phyloP scores from a whole-genome alignment of 2,797 vertebrate genomes.

The Sternotherus odoratus region DNA sequence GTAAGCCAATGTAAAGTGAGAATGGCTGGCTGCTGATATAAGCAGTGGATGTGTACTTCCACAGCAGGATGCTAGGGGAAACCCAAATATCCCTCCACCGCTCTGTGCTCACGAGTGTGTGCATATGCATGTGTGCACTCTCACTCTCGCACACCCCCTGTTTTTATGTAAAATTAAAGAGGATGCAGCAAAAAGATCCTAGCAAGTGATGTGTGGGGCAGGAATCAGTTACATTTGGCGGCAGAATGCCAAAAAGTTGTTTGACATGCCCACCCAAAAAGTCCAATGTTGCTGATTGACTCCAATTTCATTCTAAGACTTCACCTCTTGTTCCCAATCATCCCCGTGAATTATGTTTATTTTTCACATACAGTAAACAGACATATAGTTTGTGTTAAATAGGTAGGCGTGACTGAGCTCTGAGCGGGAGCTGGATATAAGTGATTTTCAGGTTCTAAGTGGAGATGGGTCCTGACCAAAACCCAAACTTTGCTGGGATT shows the following conservation, averaged over 20 bases:
- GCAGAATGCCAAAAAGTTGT: not conserved
- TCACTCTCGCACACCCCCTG: not conserved
- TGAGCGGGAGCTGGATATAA: not conserved
- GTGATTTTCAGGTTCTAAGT: not conserved
- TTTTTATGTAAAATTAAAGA: not conserved
- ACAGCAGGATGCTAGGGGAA: too few species aligned
- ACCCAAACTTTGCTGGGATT: not conserved
- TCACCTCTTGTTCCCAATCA: not conserved
- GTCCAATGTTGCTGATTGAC: not conserved
- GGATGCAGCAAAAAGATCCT: not conserved
- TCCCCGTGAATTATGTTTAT: not conserved
- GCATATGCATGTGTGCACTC: fast-evolving
- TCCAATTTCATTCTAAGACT: not conserved
- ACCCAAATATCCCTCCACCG: not conserved
- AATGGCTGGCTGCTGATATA: not conserved
- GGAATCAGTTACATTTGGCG: fast-evolving
- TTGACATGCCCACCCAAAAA: not conserved
- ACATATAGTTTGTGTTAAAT: fast-evolving
- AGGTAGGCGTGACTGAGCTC: fast-evolving
- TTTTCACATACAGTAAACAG: not conserved
- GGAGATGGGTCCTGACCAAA: not conserved
- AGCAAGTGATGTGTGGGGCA: not conserved
- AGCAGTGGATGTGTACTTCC: not conserved
- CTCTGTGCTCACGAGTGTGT: not conserved
- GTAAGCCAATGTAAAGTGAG: too few species aligned